A percentile compares a stretch with the other conserved stretches of the same genome.
phyloP scores from a whole-genome alignment of 2,888 invertebrate genomes.

The Ophioninae sp. region DNA sequence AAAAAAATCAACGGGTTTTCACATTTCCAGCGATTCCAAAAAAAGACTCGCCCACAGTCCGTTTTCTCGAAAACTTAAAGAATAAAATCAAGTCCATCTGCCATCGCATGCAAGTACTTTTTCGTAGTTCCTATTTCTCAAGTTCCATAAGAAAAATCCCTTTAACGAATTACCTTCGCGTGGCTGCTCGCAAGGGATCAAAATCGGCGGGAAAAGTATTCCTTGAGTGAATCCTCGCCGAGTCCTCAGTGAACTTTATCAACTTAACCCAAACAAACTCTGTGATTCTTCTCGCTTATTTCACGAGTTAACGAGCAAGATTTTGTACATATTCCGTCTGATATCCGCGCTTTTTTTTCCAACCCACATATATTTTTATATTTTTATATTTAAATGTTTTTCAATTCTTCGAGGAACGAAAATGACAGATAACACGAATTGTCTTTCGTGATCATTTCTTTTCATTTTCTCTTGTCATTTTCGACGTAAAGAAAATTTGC shows the following conservation, averaged over 20 bases:
- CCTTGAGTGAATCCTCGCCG: neutral
- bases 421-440: neutral
- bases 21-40: too few relatives aligned
- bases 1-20: too few relatives aligned
- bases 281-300: neutral
- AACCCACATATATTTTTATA: neutral
- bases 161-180: slow-evolving; percentile 17
- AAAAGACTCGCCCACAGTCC: too few relatives aligned
- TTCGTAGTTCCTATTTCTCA: too few relatives aligned
- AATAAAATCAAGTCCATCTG: too few relatives aligned
- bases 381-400: neutral
- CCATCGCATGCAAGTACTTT: too few relatives aligned
- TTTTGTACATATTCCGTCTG: neutral
- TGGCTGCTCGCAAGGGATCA: neutral
- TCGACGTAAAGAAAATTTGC: neutral
- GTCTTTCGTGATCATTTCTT: neutral
- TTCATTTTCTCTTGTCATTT: neutral
- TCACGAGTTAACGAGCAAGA: neutral
- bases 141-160: neutral
- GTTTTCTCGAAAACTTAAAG: too few relatives aligned
- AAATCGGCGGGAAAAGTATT: slow-evolving; percentile 24
- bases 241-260: neutral
- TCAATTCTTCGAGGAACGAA: neutral
- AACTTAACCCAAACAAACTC: too few relatives aligned
- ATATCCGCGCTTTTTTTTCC: neutral